Evolutionary conservation across 53 echinoderm and acorn worm species (phyloP).

Genomic region (Luidia sarsii): DNA sequence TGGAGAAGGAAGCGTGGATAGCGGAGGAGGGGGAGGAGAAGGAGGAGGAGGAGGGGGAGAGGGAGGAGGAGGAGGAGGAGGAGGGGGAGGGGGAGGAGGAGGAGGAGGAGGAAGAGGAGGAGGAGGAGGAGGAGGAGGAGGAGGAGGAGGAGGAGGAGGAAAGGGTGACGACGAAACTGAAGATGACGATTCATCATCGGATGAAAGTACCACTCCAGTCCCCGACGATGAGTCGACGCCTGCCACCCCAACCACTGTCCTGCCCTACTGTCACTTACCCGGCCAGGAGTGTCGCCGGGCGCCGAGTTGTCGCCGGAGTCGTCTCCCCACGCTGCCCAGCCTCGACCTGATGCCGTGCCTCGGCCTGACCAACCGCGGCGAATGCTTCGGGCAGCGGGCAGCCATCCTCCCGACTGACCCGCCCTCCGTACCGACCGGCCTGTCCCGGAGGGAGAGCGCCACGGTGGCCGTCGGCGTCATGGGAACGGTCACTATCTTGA

Average conservation of each 20-base stretch:
- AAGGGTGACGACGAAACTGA: slow-evolving; percentile 1
- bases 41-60: not conserved
- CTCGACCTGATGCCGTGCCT: too few relatives aligned
- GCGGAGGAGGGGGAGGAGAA: too few relatives aligned
- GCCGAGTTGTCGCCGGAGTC: too few relatives aligned
- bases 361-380: not conserved
- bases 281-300: not conserved
- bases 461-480: not conserved
- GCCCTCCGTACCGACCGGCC: not conserved
- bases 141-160: not conserved
- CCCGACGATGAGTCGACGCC: too few relatives aligned
- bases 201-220: not conserved
- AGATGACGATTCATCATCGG: not conserved
- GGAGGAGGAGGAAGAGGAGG: not conserved
- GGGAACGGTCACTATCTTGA: not conserved
- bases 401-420: not conserved
- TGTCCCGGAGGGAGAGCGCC: not conserved
- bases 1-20: not conserved
- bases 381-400: not conserved
- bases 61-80: not conserved
- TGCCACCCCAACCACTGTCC: not conserved
- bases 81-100: not conserved
- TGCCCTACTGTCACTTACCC: not conserved
- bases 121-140: not conserved
- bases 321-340: too few relatives aligned